These are phyloP conservation scores for Marasmarcha lunaedactyla DNA, from an alignment of 2,888 invertebrate genomes.

Conservation along the genomic window DNA sequence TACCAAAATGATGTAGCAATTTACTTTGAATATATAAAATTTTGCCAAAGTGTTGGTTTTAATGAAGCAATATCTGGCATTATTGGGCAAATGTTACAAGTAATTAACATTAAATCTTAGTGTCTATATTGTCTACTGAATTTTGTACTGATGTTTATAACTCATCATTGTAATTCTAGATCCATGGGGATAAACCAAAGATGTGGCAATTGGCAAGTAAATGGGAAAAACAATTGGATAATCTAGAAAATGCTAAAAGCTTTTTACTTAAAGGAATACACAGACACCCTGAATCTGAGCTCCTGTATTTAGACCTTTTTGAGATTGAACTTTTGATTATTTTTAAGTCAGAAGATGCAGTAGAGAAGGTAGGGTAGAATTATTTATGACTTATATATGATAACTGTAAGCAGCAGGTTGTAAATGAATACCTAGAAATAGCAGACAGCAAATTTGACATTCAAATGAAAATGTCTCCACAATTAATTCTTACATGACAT, in stretches of 20 bases:
- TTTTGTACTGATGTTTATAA: too few relatives aligned
- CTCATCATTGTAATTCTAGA: slow-evolving; percentile 40
- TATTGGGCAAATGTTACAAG: slow-evolving; percentile 74
- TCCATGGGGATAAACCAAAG: slow-evolving; percentile 79
- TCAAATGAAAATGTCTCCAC: too few relatives aligned
- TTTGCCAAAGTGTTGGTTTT: slow-evolving; percentile 76
- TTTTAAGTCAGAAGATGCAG: slow-evolving; percentile 37
- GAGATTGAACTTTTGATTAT: slow-evolving; percentile 43
- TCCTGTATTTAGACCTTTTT: slow-evolving; percentile 75
- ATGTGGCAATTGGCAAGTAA: slow-evolving; percentile 85
- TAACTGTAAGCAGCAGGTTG: too few relatives aligned
- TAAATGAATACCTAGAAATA: too few relatives aligned
- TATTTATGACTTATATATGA: slow-evolving; percentile 1
- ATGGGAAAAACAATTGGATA: slow-evolving; percentile 80
- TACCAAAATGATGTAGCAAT: slow-evolving; percentile 80
- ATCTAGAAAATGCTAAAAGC: slow-evolving; percentile 76
- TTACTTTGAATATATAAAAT: slow-evolving; percentile 84
- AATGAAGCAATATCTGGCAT: slow-evolving; percentile 64
- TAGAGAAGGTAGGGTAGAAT: slow-evolving; percentile 46
- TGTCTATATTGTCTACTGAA: too few relatives aligned
- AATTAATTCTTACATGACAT: too few relatives aligned
- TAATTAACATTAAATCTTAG: slow-evolving; percentile 30
- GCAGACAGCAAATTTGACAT: too few relatives aligned
- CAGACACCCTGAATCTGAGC: slow-evolving; percentile 76
- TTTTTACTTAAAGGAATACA: slow-evolving; percentile 82